A percentile compares a stretch with the other conserved stretches of the same genome.
phyloP scores from a whole-genome alignment of 2,113 vertebrate species.

The Guaruba guarouba region DNA sequence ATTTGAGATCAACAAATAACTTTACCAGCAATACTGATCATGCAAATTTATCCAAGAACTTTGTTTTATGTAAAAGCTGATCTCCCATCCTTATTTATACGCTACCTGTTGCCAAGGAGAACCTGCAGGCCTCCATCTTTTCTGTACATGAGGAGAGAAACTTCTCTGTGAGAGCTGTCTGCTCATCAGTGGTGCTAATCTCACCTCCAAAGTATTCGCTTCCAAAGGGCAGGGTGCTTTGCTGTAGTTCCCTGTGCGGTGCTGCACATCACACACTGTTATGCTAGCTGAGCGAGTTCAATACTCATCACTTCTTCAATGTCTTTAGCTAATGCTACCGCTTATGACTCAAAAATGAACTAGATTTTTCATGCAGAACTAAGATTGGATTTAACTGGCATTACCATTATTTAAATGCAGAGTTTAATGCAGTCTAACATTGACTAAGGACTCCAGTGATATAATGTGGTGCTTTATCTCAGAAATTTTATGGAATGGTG shows the following conservation, averaged over 20 bases:
- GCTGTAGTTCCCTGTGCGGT: conserved; percentile 60
- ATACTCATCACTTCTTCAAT: conserved; percentile 19
- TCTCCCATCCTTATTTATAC: conserved; percentile 79
- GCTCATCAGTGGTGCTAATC: conserved; percentile 81
- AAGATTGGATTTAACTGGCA: conserved; percentile 73
- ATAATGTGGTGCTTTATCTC: conserved; percentile 67
- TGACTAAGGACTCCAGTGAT: conserved; percentile 66
- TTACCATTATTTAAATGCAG: conserved; percentile 77
- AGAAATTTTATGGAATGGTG: conserved; percentile 66
- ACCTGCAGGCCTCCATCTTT: conserved; percentile 59
- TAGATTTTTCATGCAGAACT: conserved; percentile 60
- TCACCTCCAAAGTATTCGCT: conserved; percentile 70
- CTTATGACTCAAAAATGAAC: conserved; percentile 72
- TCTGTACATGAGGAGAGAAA: conserved; percentile 24
- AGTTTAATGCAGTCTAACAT: conserved; percentile 73
- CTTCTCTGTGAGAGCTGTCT: conserved; percentile 59
- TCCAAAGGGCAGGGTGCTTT: conserved; percentile 57
- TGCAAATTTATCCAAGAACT: neutral
- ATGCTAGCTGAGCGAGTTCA: conserved; percentile 39
- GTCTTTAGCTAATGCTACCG: conserved; percentile 51
- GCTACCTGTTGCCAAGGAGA: conserved; percentile 73
- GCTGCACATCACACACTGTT: conserved; percentile 56
- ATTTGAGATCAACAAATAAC: neutral
- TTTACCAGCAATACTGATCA: neutral
- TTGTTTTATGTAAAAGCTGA: conserved; percentile 20